phyloP scores from a whole-genome alignment of 2,888 invertebrate genomes.

The Cloeon dipterum region DNA sequence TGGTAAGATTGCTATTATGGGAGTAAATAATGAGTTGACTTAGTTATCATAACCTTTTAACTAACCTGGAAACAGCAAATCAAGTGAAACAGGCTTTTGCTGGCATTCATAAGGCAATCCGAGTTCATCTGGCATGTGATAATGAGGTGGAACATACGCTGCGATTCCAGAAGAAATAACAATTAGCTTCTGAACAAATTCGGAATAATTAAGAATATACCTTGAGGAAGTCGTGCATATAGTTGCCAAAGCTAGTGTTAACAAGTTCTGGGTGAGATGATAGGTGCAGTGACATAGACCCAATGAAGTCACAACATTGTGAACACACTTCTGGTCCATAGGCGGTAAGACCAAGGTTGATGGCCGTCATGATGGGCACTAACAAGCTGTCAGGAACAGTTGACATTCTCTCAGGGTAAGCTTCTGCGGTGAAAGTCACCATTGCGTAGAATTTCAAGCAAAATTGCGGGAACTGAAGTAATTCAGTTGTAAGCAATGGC shows the following conservation, averaged over 20 bases:
- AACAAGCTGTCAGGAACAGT: constrained; percentile 24
- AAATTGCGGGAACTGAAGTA: constrained; percentile 42
- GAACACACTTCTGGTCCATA: constrained; percentile 30
- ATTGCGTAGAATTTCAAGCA: constrained; percentile 38
- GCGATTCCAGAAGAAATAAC: constrained; percentile 16
- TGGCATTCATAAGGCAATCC: constrained; percentile 32
- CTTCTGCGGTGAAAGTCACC: constrained; percentile 36
- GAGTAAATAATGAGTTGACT: not conserved
- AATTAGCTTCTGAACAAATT: constrained; percentile 1
- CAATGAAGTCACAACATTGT: constrained; percentile 32
- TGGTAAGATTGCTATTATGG: constrained; percentile 27
- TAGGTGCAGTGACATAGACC: not conserved
- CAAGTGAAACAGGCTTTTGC: constrained; percentile 33
- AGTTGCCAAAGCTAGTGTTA: not conserved
- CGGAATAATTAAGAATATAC: constrained; percentile 12
- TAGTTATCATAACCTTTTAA: too few species aligned
- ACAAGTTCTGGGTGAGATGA: not conserved
- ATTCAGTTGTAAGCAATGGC: constrained; percentile 44
- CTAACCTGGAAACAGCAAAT: constrained; percentile 35
- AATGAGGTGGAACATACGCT: constrained; percentile 37
- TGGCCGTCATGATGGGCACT: constrained; percentile 26
- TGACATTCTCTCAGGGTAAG: constrained; percentile 34
- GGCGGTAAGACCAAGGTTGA: constrained; percentile 32
- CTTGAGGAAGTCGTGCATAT: constrained; percentile 23
- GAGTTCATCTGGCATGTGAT: constrained; percentile 38